These are phyloP conservation scores for Ochropacha duplaris DNA, from an alignment of 2,888 invertebrate species.

Conservation along the genomic window DNA sequence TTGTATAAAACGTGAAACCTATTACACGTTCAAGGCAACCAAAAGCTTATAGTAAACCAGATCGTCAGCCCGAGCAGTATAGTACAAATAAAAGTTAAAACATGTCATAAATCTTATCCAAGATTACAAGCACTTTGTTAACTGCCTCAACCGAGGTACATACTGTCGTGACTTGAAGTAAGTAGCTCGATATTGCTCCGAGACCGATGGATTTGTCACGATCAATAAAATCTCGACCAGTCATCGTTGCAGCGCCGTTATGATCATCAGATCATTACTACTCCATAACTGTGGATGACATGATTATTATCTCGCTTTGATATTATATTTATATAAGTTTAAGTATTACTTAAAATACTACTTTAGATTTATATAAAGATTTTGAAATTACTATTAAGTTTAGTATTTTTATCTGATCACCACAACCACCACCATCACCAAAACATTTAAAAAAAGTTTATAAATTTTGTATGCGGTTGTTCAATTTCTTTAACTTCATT, in stretches of 20 bases:
- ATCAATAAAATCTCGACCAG: slow-evolving; percentile 10
- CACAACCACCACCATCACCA: too few species aligned
- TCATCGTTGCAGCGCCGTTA: neutral
- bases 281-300: neutral
- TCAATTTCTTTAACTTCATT: too few species aligned
- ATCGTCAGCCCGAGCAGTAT: neutral
- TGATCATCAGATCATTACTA: neutral
- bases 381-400: too few species aligned
- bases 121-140: neutral
- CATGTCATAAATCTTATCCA: neutral
- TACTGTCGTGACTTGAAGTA: neutral
- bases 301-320: neutral
- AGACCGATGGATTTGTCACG: slow-evolving; percentile 23
- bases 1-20: neutral
- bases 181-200: neutral
- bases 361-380: too few species aligned
- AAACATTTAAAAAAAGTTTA: too few species aligned
- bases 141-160: neutral
- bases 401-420: too few species aligned
- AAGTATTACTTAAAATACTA: too few species aligned
- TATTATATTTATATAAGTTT: neutral
- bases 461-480: too few species aligned
- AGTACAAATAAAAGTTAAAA: neutral
- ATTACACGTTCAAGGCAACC: too few species aligned
- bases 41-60: neutral